Percentiles rank a stretch among this genome's conserved stretches.
These are phyloP conservation scores for Acanthornis magna DNA, from an alignment of 2,797 vertebrate species.

Conservation along the genomic window DNA sequence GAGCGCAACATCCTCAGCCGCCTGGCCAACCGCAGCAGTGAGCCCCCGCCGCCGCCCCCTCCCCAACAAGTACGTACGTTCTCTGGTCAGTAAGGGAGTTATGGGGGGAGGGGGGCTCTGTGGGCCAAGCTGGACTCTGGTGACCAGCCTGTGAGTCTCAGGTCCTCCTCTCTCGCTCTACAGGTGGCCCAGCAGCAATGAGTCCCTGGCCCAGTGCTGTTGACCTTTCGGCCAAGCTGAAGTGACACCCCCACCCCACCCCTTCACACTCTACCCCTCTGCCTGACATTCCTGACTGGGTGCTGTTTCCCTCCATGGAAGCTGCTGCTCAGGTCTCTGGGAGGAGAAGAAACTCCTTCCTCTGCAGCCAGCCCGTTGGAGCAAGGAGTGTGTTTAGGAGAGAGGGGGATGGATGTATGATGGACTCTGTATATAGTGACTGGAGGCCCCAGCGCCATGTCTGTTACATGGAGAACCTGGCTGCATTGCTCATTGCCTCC, in stretches of 20 bases:
- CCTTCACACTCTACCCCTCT: constrained; percentile 67
- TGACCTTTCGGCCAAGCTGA: constrained; percentile 71
- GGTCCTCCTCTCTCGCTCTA: not conserved
- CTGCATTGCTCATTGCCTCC: constrained; percentile 58
- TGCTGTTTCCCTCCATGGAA: constrained; percentile 62
- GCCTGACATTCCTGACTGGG: constrained; percentile 69
- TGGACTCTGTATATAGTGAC: constrained; percentile 73
- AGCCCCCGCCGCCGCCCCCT: constrained; percentile 84
- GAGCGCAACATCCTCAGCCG: constrained; percentile 98
- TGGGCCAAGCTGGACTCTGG: not conserved
- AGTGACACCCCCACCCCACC: constrained; percentile 55
- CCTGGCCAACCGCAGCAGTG: constrained; percentile 90
- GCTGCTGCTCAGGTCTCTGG: constrained; percentile 57
- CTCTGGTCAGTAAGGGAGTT: not conserved
- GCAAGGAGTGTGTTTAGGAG: constrained; percentile 72
- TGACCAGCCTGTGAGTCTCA: not conserved
- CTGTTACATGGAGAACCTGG: constrained; percentile 77
- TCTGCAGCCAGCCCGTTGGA: constrained; percentile 67
- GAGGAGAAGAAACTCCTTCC: constrained; percentile 63
- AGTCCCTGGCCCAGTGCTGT: constrained; percentile 62
- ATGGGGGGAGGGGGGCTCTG: accelerated
- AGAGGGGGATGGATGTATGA: constrained; percentile 58
- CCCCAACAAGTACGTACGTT: constrained; percentile 78
- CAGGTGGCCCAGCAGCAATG: constrained; percentile 83
- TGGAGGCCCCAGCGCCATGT: constrained; percentile 71